Percentiles rank a stretch among this genome's conserved stretches.
These are phyloP conservation scores for Paradoxurus hermaphroditus DNA, from an alignment of 2,113 vertebrate species.

Conservation along the genomic window DNA sequence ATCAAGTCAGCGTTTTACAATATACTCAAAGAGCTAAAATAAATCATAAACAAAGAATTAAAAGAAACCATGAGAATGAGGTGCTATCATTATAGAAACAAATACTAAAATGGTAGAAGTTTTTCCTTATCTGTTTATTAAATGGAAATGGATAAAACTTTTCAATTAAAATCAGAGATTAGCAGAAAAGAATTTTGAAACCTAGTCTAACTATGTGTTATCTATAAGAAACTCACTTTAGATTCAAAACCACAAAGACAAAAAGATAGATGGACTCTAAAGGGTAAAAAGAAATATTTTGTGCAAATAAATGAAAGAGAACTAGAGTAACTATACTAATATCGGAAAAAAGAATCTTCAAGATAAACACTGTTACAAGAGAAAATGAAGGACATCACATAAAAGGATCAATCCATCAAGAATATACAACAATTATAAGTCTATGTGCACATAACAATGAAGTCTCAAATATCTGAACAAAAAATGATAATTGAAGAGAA, in stretches of 20 bases:
- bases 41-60: neutral
- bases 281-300: neutral
- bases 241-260: neutral
- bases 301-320: neutral
- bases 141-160: neutral
- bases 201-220: neutral
- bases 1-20: neutral
- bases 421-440: neutral
- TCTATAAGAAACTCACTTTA: neutral
- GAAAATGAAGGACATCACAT: neutral
- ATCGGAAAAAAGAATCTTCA: neutral
- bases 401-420: neutral
- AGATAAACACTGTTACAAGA: neutral
- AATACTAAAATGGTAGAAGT: neutral
- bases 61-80: neutral
- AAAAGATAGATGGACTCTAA: neutral
- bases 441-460: neutral
- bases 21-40: neutral
- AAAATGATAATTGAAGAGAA: neutral
- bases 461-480: neutral
- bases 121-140: neutral
- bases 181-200: neutral
- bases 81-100: neutral
- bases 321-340: neutral
- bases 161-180: neutral